Evolutionary conservation across 2,113 vertebrate genomes (phyloP).

Genomic region (Pseudorasbora parva): DNA sequence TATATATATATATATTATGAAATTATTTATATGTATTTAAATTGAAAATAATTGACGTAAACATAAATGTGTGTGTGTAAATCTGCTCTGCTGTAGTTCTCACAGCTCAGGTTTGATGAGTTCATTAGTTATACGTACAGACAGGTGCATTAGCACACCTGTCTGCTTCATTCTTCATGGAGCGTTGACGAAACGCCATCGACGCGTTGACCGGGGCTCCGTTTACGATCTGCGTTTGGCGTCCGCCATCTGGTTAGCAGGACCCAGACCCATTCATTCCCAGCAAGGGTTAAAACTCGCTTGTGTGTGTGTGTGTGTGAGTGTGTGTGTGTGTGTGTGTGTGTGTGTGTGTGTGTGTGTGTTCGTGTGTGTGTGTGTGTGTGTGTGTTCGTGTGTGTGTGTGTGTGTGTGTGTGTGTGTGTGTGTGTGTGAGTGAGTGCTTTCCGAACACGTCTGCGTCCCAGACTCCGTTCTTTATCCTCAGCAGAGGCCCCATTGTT

Average conservation of each 20-base stretch:
- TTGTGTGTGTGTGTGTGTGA: not conserved
- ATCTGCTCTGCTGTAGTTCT: not conserved
- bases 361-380: not conserved
- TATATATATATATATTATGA: no score
- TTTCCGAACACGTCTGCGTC: slow-evolving; percentile 48
- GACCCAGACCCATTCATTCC: slow-evolving; percentile 65
- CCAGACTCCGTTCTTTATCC: slow-evolving; percentile 44
- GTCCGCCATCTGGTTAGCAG: slow-evolving; percentile 72
- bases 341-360: no score
- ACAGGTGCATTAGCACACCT: slow-evolving; percentile 1
- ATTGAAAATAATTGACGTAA: no score
- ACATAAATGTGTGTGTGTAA: not conserved
- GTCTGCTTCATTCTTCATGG: slow-evolving; percentile 22
- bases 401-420: no score
- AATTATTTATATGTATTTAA: no score
- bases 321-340: no score
- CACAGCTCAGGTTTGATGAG: not conserved
- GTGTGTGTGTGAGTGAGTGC: slow-evolving; percentile 25
- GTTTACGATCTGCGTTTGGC: not conserved
- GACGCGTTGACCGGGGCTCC: slow-evolving; percentile 19
- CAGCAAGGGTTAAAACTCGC: slow-evolving; percentile 65
- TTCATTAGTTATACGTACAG: not conserved
- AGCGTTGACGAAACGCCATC: not conserved
- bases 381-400: no score
- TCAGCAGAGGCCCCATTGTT: slow-evolving; percentile 51